Evolutionary conservation across 2,113 vertebrate species (phyloP), one percentile per base, ranked within the genome.

Genomic region (Mesembrinibis cayennensis): DNA sequence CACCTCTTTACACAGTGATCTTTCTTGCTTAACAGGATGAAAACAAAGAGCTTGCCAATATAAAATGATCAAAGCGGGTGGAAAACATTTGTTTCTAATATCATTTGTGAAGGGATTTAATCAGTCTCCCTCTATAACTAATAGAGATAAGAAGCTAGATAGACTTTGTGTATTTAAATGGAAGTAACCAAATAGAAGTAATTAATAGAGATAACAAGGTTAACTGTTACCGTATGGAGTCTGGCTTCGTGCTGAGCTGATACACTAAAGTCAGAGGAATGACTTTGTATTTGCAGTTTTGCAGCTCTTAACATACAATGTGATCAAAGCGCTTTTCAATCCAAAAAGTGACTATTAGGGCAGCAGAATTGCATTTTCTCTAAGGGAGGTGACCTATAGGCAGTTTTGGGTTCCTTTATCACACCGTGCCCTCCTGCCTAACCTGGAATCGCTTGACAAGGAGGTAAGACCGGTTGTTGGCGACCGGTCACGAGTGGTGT

Each of bases 11-110:
- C 47, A 55, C 21, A 84, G 67, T 58, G 55, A 53, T 90, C 59
- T 74, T 83, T 40, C 55, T 90, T 89, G 23, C 47, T 69, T 78
- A 71, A 81, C 92, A 84, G 20, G 88, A 87, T 83, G 56, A 84
- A 93, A 96, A 93, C 29, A 89, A 78, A 90, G 74, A 89, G 10
- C 34, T 71, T 13, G 34, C 80, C 79, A 81, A 87, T 47, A 50
- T 32, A 83, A 80, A 87, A 92, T 89, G 16, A 93, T 81, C 72
- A 94, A 95, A 97, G 71, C 66, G 83, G 38, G 47, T 59, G 50
- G 72, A 74, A 96, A 94, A 93, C 71, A 92, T 92, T 90, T 93
- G 79, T 92, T 97, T 92, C 80, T 90, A 78, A 82, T 95, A 94
- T 67, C 2, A 78, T 89, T 92, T 93, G 38, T 92, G 47, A 78